Evolutionary conservation across 2,797 vertebrate species (phyloP).

Genomic region (Acomys russatus): DNA sequence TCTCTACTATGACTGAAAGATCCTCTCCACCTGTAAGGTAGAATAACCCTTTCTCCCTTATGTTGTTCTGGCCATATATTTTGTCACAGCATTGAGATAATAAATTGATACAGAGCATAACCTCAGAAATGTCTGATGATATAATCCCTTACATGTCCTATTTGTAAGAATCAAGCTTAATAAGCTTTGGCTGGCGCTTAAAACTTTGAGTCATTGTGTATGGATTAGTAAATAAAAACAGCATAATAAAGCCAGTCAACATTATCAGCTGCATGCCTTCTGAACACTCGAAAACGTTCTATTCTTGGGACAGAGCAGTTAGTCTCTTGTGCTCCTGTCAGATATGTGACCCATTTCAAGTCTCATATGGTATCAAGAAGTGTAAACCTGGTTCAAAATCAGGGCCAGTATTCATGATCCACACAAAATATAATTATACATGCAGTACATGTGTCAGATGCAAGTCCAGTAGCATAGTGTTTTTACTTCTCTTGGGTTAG

Average conservation of each 20-base stretch:
- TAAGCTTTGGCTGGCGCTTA: background rate
- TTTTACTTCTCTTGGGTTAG: background rate
- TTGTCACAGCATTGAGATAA: background rate
- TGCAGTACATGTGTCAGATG: background rate
- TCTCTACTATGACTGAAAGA: background rate
- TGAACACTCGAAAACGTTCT: background rate
- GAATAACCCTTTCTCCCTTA: background rate
- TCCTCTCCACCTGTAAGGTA: background rate
- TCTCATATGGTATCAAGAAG: background rate
- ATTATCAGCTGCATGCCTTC: background rate
- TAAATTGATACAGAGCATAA: background rate
- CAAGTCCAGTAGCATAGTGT: background rate
- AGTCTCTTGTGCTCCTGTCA: background rate
- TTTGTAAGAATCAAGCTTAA: slow-evolving; percentile 47
- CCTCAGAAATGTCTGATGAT: background rate
- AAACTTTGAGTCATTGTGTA: background rate
- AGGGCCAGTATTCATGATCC: background rate
- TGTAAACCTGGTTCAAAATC: background rate
- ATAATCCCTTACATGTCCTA: background rate
- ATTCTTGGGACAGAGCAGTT: background rate
- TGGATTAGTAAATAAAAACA: background rate
- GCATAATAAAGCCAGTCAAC: background rate
- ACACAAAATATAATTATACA: background rate
- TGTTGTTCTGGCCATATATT: background rate
- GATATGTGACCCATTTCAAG: background rate